Evolutionary conservation across 2,888 invertebrate genomes (phyloP).

Genomic region (Anticlea derivata): DNA sequence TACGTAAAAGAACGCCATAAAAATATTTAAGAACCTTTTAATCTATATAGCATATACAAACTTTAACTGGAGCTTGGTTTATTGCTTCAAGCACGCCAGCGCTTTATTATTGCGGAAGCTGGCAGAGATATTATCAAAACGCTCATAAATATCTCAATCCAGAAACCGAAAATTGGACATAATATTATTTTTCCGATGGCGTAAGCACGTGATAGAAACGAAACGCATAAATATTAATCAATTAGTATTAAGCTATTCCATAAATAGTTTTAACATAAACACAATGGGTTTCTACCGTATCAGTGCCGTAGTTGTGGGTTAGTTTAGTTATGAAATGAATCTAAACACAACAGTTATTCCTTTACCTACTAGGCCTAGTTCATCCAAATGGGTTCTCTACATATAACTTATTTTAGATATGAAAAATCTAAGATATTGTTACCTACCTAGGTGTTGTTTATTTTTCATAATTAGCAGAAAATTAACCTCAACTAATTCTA

Average conservation of each 20-base stretch:
- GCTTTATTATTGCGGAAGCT: slow-evolving; percentile 29
- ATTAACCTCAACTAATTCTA: no score
- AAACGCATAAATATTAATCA: neutral
- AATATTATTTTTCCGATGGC: slow-evolving; percentile 22
- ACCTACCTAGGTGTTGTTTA: no score
- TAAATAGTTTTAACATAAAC: neutral
- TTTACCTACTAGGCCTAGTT: no score
- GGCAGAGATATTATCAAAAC: slow-evolving; percentile 20
- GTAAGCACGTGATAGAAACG: slow-evolving; percentile 1
- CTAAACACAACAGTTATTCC: no score
- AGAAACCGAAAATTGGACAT: slow-evolving; percentile 16
- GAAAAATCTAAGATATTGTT: no score
- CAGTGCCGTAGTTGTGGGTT: neutral
- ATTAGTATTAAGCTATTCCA: no score
- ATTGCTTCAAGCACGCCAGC: slow-evolving; percentile 19
- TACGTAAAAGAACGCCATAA: slow-evolving; percentile 8
- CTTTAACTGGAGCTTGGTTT: slow-evolving; percentile 20
- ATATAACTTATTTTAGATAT: no score
- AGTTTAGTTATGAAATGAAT: no score
- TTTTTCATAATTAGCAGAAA: no score
- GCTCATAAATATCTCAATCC: slow-evolving; percentile 16
- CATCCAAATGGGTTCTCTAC: no score
- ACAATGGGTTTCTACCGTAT: neutral
- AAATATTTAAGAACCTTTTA: slow-evolving; percentile 17
- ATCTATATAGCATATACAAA: neutral